These are phyloP conservation scores for Ceratina japonica DNA, from an alignment of 1,140 invertebrate genomes.

Conservation along the genomic window DNA sequence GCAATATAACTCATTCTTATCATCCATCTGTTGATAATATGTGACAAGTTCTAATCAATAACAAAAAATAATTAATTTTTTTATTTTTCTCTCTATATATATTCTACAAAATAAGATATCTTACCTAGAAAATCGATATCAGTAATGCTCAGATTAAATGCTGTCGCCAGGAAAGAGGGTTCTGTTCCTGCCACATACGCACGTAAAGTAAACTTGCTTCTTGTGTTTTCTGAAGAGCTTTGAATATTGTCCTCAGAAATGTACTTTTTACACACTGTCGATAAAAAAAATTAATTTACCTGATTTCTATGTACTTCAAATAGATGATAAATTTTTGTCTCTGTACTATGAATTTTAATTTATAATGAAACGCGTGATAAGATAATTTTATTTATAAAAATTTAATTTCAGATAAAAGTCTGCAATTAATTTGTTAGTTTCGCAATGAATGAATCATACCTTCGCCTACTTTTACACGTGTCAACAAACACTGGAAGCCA, in stretches of 20 bases:
- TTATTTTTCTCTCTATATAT: no score
- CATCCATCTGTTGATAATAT: conserved; percentile 67
- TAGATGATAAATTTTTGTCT: background rate
- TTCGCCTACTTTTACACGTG: conserved; percentile 58
- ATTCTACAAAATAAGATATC: conserved; percentile 12
- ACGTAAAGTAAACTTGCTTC: conserved; percentile 61
- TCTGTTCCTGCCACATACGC: conserved; percentile 61
- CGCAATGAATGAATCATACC: conserved; percentile 54
- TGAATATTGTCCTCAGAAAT: conserved; percentile 65
- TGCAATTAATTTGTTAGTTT: no score
- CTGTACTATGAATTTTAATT: background rate
- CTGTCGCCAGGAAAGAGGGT: conserved; percentile 46
- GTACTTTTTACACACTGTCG: conserved; percentile 64
- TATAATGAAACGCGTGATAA: no score
- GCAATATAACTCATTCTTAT: conserved; percentile 63
- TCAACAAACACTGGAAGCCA: conserved; percentile 63
- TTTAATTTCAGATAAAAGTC: no score
- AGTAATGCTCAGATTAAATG: conserved; percentile 73
- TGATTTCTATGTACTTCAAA: background rate
- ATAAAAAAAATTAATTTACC: background rate
- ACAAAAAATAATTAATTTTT: no score
- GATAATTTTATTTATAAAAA: no score
- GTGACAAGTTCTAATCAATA: conserved; percentile 63
- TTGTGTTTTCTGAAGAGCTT: conserved; percentile 39
- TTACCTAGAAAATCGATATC: conserved; percentile 70